These are phyloP conservation scores for Nephrotoma flavescens DNA, from an alignment of 2,888 invertebrate genomes.

Conservation along the genomic window DNA sequence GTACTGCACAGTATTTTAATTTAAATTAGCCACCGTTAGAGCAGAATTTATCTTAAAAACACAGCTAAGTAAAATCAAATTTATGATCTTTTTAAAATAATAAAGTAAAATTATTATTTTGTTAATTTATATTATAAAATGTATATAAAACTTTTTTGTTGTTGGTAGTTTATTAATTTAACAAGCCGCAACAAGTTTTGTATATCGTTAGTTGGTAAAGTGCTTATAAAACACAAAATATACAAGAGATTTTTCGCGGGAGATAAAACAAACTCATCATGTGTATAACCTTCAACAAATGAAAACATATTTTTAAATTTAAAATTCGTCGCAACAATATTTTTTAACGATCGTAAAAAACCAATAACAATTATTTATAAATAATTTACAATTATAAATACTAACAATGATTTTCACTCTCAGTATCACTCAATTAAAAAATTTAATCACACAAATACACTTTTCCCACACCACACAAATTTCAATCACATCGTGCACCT, in stretches of 20 bases:
- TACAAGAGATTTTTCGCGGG: neutral
- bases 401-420: neutral
- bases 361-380: neutral
- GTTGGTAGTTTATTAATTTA: neutral
- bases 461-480: neutral
- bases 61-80: neutral
- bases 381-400: neutral
- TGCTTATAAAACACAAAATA: neutral
- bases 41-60: neutral
- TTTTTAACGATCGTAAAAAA: neutral
- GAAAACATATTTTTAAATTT: neutral
- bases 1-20: neutral
- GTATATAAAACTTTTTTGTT: neutral
- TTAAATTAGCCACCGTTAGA: neutral
- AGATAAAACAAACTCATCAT: neutral
- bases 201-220: neutral
- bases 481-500: neutral
- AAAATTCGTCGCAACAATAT: neutral
- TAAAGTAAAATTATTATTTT: neutral
- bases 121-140: neutral
- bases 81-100: neutral
- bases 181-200: neutral
- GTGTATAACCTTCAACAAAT: neutral
- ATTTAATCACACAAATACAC: neutral
- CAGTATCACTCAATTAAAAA: neutral